phyloP scores from a whole-genome alignment of 2,888 invertebrate genomes.

The Synergus umbraculus region DNA sequence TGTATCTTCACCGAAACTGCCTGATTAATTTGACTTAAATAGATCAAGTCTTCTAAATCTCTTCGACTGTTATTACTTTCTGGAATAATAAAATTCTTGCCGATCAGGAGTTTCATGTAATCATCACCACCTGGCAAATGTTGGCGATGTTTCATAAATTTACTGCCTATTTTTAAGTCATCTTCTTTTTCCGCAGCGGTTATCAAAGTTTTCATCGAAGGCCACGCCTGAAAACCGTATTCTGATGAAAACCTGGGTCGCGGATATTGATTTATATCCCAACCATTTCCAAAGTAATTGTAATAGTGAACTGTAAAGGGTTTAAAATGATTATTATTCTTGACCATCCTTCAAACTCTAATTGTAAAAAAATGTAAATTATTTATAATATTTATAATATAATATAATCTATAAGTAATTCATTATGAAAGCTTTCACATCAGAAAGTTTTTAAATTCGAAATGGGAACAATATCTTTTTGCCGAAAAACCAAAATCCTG shows the following conservation, averaged over 20 bases:
- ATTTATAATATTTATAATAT: no score
- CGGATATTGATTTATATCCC: conserved; percentile 88
- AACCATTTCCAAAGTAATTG: conserved; percentile 89
- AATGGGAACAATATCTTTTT: no score
- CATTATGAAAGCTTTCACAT: no score
- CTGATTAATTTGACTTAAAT: conserved; percentile 93
- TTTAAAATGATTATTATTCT: background rate
- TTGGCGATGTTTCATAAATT: conserved; percentile 88
- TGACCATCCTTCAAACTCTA: background rate
- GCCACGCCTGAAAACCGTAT: conserved; percentile 96
- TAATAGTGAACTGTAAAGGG: conserved; percentile 89
- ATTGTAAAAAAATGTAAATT: background rate
- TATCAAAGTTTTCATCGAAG: conserved; percentile 84
- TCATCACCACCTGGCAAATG: conserved; percentile 88
- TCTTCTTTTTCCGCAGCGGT: conserved; percentile 79
- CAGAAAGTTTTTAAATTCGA: no score
- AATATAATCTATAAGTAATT: no score
- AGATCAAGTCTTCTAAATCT: conserved; percentile 85
- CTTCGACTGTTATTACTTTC: conserved; percentile 77
- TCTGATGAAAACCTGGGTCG: conserved; percentile 95
- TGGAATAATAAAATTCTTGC: conserved; percentile 82
- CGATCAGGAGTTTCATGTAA: conserved; percentile 82
- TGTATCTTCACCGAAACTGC: conserved; percentile 92
- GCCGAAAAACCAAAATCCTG: no score
- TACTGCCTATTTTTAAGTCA: conserved; percentile 80